These are phyloP conservation scores for Theretra japonica DNA, from an alignment of 2,888 invertebrate species.

Conservation along the genomic window DNA sequence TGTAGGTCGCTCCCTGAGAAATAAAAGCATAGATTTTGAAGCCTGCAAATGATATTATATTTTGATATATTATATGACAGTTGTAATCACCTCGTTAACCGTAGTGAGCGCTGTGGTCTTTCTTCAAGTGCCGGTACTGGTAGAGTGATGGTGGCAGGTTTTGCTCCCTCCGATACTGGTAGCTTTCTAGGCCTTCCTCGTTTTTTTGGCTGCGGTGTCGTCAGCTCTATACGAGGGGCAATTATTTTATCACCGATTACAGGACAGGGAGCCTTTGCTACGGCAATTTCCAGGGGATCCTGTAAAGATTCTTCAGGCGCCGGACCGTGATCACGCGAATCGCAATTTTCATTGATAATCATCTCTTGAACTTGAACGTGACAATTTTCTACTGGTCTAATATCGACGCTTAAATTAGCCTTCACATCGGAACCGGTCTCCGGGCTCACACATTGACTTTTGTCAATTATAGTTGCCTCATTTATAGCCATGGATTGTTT, in stretches of 20 bases:
- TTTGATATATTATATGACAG: background rate
- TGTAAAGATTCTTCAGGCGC: slow-evolving; percentile 70
- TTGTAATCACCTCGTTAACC: slow-evolving; percentile 69
- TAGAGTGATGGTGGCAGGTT: slow-evolving; percentile 54
- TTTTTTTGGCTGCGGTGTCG: slow-evolving; percentile 78
- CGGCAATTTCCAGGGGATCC: slow-evolving; percentile 76
- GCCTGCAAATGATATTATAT: background rate
- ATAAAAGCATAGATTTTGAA: background rate
- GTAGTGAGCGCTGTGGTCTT: slow-evolving; percentile 76
- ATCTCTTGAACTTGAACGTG: slow-evolving; percentile 70
- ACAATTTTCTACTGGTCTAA: slow-evolving; percentile 61
- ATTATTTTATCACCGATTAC: slow-evolving; percentile 49
- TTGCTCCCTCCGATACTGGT: slow-evolving; percentile 68
- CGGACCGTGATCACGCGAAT: slow-evolving; percentile 68
- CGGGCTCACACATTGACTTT: slow-evolving; percentile 43
- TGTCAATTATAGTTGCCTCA: slow-evolving; percentile 58
- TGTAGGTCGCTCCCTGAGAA: slow-evolving; percentile 69
- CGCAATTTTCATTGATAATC: slow-evolving; percentile 78
- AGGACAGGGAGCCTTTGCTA: slow-evolving; percentile 51
- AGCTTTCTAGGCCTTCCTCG: slow-evolving; percentile 79
- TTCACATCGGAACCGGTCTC: slow-evolving; percentile 63
- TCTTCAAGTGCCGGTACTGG: slow-evolving; percentile 77
- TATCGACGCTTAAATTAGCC: slow-evolving; percentile 58
- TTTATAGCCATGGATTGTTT: slow-evolving; percentile 67
- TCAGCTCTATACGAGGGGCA: slow-evolving; percentile 59